Base-by-base conservation (phyloP, 2,888 invertebrate genomes). In the Conops quadrifasciatus region DNA sequence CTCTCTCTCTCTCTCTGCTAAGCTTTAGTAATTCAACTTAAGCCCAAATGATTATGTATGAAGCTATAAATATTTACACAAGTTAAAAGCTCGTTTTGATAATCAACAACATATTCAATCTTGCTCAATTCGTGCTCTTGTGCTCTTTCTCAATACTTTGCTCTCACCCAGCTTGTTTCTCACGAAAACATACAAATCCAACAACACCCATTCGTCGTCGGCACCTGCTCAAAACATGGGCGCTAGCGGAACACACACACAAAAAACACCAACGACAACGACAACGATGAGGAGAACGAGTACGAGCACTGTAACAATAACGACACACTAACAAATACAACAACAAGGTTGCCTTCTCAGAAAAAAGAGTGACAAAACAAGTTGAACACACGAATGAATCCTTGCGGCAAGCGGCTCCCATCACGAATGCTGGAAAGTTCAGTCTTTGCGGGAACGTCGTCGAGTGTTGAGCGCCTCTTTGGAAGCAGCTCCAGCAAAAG, bases 401-500 rank as follows among this genome's bases (percentile, higher is more conserved):
- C 69, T 72, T 71, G 72, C 71, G 56, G 67, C 24, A 67, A 53
- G 64, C 56, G 62, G 56, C 49, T 62, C 65, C 65, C 71, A 59
- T 24, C 36, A 47, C 58, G 73, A 78, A 80, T 83, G 83, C 82
- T 83, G 4, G 83, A 82, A 82, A 83, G 81, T 60, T 85, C 84
- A 86, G 85, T 86, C 82, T 81, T 82, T 85, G 82, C 85, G 85
- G 85, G 85, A 85, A 84, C 85, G 85, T 85, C 85, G 85, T 83
- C 84, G 85, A 85, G 84, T 84, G 81, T 80, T 85, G 84, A 83
- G 81, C 80, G 82, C 81, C 83, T 80, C 77, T 76, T 77, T 77
- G 73, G 73, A 74, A 56, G 49, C 49, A 62, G 49, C 59, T 65
- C 36, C 58, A 72, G 75, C 74, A 72, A 74, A 75, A 75, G 75